Conservation (phyloP, 2,797 vertebrate species). For the Enteromius argenteus region DNA sequence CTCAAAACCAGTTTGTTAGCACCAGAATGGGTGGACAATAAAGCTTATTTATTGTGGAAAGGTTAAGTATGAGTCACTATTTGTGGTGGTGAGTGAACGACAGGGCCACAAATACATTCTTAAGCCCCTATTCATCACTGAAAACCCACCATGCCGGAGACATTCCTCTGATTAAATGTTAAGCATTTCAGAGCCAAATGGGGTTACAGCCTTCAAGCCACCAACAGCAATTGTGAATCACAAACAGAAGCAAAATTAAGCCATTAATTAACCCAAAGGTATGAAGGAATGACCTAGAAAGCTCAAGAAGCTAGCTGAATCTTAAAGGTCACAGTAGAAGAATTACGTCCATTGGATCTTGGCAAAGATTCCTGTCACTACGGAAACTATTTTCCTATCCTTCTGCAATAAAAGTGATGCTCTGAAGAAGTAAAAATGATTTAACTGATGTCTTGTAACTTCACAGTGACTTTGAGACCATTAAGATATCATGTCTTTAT, state of each 20-base stretch:
- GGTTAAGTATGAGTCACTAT: constrained; percentile 66
- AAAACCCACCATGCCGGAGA: background rate
- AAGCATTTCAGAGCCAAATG: constrained; percentile 11
- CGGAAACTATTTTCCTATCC: constrained; percentile 14
- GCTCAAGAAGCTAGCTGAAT: background rate
- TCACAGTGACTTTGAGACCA: constrained; percentile 4
- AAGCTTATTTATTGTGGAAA: constrained; percentile 48
- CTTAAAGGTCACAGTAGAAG: constrained; percentile 10
- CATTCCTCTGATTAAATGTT: constrained; percentile 17
- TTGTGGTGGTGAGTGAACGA: constrained; percentile 20
- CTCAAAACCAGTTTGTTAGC: background rate
- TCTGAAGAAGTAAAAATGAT: background rate
- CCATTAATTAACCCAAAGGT: background rate
- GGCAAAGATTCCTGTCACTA: constrained; percentile 12
- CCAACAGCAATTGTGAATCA: constrained; percentile 17
- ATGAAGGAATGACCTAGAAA: constrained; percentile 18
- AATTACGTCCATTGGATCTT: background rate
- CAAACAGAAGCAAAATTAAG: constrained; percentile 16
- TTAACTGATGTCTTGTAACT: constrained; percentile 5
- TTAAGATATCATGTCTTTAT: constrained; percentile 23
- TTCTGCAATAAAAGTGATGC: constrained; percentile 18
- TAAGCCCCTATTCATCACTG: constrained; percentile 13
- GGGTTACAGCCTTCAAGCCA: background rate
- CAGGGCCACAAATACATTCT: constrained; percentile 41
- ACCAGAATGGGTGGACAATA: background rate